A percentile compares a stretch with the other conserved stretches of the same genome.
Conservation (phyloP, 2,888 invertebrate genomes). For the Neoitamus cyanurus region DNA sequence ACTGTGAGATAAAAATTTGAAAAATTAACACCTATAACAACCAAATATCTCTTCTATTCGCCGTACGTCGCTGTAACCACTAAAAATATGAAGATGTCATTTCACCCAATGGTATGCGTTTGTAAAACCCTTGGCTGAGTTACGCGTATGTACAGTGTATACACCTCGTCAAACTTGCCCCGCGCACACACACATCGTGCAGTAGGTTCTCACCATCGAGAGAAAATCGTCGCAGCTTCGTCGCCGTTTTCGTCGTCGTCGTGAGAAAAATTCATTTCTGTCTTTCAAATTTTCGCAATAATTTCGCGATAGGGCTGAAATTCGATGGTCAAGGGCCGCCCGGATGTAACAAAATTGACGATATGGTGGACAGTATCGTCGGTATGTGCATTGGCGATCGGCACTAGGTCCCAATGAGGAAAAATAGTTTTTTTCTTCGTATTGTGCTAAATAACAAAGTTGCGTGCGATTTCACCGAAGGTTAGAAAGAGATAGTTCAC, state of each 20-base stretch:
- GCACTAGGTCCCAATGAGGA: constrained; percentile 3
- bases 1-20: constrained; percentile 6
- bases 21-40: constrained; percentile 14
- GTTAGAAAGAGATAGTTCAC: background rate
- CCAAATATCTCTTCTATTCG: background rate
- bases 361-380: background rate
- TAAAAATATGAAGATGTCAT: background rate
- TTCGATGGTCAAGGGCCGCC: background rate
- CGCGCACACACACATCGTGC: background rate
- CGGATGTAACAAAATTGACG: background rate
- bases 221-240: constrained; percentile 36
- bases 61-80: background rate
- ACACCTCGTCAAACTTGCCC: background rate
- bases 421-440: constrained; percentile 34
- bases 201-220: background rate
- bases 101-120: background rate
- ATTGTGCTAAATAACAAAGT: constrained; percentile 46
- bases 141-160: background rate
- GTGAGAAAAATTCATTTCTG: constrained; percentile 43
- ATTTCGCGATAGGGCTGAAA: background rate
- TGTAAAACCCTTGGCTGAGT: background rate
- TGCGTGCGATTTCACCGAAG: constrained; percentile 37
- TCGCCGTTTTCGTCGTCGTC: constrained; percentile 42
- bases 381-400: background rate
- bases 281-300: constrained; percentile 35